Base-by-base conservation (phyloP, 2,888 invertebrate species). In the Neoscelio sp. region DNA sequence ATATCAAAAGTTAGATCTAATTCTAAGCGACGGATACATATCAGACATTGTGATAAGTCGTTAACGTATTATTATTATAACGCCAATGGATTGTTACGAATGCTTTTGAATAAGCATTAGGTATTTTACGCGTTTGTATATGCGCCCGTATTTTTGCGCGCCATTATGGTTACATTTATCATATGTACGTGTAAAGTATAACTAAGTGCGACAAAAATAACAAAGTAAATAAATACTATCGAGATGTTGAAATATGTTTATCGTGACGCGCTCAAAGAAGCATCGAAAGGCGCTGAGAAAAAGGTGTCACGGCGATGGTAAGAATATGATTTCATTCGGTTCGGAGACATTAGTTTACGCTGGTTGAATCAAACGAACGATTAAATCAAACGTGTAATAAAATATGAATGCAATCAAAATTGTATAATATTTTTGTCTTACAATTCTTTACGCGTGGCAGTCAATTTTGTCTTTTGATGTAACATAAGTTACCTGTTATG, bases 11-110 rank as follows among this genome's bases (percentile, higher is more conserved):
- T 56, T 73, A 77, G 68, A 68, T 48, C 30, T 64, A 77, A 74
- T 70, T 68, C 35, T 74, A 73, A 71, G 70, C 40, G 70, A 77
- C 60, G 20, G 70, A 80, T 77, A 75, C 74, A 80, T 75, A 78
- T 75, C 77, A 78, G 74, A 71, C 52, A 80, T 65, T 80, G 78
- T 75, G 70, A 77, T 77, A 78, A 71, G 73, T 79, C 77, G 82
- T 80, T 77, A 79, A 64, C 56, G 58, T 77, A 65, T 70, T 73
- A 77, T 42, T 33, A 33, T 70, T 73, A 78, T 62, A 78, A 78
- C 78, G 78, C 78, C 78, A 78, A 78, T 73, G 78, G 78, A 78
- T 78, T 78, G 78, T 78, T 78, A 73, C 67, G 20, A 15, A 73
- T 78, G 78, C 78, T 78, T 56, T 42, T 62, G 10, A 62, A 62